Evolutionary conservation across 2,888 invertebrate species (phyloP).

Genomic region (Poecilus cupreus): DNA sequence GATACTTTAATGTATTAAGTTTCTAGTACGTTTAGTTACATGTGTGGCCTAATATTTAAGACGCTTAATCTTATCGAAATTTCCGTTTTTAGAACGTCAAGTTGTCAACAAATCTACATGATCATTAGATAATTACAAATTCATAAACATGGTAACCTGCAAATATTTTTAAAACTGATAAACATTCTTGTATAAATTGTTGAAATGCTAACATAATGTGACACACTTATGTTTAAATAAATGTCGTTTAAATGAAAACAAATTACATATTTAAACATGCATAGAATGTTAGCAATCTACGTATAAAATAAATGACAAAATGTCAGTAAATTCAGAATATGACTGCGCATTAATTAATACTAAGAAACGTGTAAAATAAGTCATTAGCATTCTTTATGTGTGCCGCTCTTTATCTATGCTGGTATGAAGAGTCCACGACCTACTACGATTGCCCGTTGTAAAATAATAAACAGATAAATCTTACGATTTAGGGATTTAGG

Average conservation of each 20-base stretch:
- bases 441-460: slow-evolving; percentile 8
- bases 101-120: slow-evolving; percentile 7
- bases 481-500: slow-evolving; percentile 5
- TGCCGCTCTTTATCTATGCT: slow-evolving; percentile 10
- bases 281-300: background rate
- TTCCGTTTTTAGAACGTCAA: background rate
- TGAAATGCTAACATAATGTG: background rate
- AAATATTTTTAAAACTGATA: slow-evolving; percentile 11
- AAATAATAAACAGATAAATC: slow-evolving; percentile 40
- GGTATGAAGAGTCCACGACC: background rate
- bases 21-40: background rate
- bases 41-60: background rate
- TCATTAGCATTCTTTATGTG: slow-evolving; percentile 9
- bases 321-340: background rate
- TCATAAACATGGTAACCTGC: background rate
- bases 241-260: background rate
- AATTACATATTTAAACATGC: slow-evolving; percentile 8
- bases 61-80: background rate
- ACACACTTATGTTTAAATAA: background rate
- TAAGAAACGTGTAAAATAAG: slow-evolving; percentile 34
- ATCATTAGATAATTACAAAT: slow-evolving; percentile 12
- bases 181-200: background rate
- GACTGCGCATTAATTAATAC: slow-evolving; percentile 26
- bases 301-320: slow-evolving; percentile 5
- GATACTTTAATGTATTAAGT: slow-evolving; percentile 7